phyloP scores from a whole-genome alignment of 1,140 invertebrate genomes.

The Ridgeia piscesae region DNA sequence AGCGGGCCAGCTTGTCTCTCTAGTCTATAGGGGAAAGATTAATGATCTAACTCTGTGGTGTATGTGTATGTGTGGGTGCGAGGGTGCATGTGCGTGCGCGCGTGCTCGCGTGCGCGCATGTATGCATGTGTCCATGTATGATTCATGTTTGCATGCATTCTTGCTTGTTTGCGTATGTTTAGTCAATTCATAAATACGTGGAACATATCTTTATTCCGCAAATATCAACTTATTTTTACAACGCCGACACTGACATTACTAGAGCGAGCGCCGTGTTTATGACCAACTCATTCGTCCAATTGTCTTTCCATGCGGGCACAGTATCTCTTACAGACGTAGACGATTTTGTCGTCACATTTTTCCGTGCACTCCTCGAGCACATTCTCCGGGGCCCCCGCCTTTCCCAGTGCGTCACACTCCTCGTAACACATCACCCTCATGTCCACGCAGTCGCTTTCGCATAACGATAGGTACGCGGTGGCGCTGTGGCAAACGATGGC shows the following conservation, averaged over 20 bases:
- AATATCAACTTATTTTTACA: background rate
- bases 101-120: no score
- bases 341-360: background rate
- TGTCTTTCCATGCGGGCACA: background rate
- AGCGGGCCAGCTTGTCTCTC: no score
- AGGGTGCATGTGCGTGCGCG: no score
- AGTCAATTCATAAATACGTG: background rate
- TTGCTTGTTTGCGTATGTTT: no score
- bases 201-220: background rate
- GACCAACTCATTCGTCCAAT: background rate
- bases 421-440: background rate
- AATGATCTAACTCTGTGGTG: no score
- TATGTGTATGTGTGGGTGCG: no score
- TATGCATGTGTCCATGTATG: no score
- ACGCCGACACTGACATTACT: background rate
- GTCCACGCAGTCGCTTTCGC: background rate
- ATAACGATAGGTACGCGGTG: background rate
- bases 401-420: background rate
- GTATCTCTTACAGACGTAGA: background rate
- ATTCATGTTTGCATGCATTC: no score
- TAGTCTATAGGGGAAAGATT: no score
- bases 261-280: background rate
- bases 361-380: background rate
- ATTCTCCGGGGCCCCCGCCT: background rate
- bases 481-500: background rate